These are phyloP conservation scores for Tokudaia tokunoshimensis DNA, from an alignment of 2,797 vertebrate genomes.

Conservation along the genomic window DNA sequence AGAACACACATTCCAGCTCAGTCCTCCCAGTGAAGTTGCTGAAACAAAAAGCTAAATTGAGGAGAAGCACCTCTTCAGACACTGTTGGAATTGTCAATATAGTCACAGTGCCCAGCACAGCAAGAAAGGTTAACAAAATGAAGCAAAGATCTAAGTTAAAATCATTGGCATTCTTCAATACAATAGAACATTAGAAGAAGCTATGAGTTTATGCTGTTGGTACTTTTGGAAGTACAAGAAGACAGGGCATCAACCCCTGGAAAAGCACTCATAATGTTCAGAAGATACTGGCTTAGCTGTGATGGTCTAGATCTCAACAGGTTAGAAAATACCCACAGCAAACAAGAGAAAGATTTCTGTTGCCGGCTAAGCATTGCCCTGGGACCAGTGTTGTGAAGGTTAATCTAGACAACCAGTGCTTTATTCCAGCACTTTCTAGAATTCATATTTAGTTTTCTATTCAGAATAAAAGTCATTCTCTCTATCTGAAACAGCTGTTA, in stretches of 20 bases:
- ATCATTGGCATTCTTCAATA: conserved; percentile 11
- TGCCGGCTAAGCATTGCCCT: not conserved
- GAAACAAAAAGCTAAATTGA: conserved; percentile 43
- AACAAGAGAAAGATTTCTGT: conserved; percentile 13
- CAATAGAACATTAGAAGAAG: conserved; percentile 9
- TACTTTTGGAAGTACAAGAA: not conserved
- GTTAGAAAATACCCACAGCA: conserved; percentile 31
- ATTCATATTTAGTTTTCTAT: not conserved
- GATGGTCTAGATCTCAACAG: not conserved
- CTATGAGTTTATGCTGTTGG: not conserved
- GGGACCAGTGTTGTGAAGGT: not conserved
- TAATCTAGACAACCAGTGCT: conserved; percentile 13
- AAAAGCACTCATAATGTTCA: conserved; percentile 30
- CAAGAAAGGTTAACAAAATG: conserved; percentile 53
- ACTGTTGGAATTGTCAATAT: not conserved
- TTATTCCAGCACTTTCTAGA: conserved; percentile 45
- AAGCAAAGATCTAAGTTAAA: conserved; percentile 48
- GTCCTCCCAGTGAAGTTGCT: conserved; percentile 2
- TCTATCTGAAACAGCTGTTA: conserved; percentile 30
- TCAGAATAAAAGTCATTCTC: conserved; percentile 33
- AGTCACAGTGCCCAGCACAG: not conserved
- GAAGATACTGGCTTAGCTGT: not conserved
- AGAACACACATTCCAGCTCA: conserved; percentile 14
- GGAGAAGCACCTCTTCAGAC: conserved; percentile 11
- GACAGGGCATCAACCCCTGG: not conserved